These are phyloP conservation scores for Odontamblyopus lacepedii DNA, from an alignment of 2,797 vertebrate genomes.

Conservation along the genomic window DNA sequence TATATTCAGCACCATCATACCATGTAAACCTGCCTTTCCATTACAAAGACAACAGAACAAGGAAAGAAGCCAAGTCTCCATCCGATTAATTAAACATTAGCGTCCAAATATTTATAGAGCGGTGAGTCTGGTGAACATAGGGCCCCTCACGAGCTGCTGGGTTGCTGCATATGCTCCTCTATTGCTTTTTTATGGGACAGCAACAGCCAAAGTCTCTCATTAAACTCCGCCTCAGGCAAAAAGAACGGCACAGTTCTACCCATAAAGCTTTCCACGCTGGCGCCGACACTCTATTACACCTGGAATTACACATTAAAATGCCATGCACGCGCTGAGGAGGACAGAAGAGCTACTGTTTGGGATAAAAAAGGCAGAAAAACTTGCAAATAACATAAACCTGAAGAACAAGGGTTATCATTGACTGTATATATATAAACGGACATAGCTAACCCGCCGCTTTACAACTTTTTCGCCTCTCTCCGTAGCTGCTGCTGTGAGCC, in stretches of 20 bases:
- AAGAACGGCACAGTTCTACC: constrained; percentile 19
- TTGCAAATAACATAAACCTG: constrained; percentile 46
- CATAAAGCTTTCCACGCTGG: constrained; percentile 30
- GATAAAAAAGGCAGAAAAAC: constrained; percentile 9
- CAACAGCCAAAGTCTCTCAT: constrained; percentile 23
- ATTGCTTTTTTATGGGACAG: constrained; percentile 30
- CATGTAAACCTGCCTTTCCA: neutral
- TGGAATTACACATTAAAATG: constrained; percentile 45
- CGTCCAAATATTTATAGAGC: constrained; percentile 15
- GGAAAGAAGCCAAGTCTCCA: neutral
- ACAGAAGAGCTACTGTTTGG: constrained; percentile 27
- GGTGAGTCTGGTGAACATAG: constrained; percentile 14
- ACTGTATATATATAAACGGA: too few relatives aligned
- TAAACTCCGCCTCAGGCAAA: constrained; percentile 24
- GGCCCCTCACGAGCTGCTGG: constrained; percentile 5
- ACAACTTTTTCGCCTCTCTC: too few relatives aligned
- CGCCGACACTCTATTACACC: constrained; percentile 24
- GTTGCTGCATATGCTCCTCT: constrained; percentile 20
- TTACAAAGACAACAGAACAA: neutral
- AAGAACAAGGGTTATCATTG: too few relatives aligned
- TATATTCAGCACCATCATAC: neutral
- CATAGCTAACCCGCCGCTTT: too few relatives aligned
- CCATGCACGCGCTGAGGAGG: constrained; percentile 11
- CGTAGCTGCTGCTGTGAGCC: too few relatives aligned
- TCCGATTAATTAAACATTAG: neutral